phyloP scores from a whole-genome alignment of 2,797 vertebrate genomes.

The Cephalopachus bancanus region DNA sequence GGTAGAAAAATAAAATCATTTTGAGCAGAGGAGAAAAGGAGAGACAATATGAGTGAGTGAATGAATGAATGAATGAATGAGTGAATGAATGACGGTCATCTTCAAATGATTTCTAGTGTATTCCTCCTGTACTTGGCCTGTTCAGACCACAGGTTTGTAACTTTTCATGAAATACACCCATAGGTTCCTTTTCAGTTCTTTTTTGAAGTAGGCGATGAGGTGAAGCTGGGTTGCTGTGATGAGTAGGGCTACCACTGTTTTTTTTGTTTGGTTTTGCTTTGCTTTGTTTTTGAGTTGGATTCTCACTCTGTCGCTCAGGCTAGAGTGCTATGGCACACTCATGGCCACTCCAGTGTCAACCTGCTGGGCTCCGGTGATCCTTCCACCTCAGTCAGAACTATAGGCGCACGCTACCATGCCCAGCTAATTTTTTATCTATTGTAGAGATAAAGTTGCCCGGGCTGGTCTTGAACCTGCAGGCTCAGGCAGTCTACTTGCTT shows the following conservation, averaged over 20 bases:
- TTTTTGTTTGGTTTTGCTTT: too few species aligned
- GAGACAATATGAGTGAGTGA: background rate
- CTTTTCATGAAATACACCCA: background rate
- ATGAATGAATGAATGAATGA: background rate
- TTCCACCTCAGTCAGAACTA: too few species aligned
- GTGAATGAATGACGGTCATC: background rate
- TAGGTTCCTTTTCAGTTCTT: background rate
- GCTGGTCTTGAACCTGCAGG: too few species aligned
- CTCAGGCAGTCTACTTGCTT: too few species aligned
- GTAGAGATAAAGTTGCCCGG: too few species aligned
- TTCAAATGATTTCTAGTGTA: background rate
- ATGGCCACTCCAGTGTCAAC: too few species aligned
- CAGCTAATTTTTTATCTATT: too few species aligned
- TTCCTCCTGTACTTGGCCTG: background rate
- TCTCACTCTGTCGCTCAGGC: too few species aligned
- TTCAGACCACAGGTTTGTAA: background rate
- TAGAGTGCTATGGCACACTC: too few species aligned
- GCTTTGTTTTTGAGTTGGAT: too few species aligned
- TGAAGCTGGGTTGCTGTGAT: background rate
- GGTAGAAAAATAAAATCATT: background rate
- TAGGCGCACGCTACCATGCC: too few species aligned
- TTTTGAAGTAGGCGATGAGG: background rate
- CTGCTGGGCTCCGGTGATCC: too few species aligned
- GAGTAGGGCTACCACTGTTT: background rate
- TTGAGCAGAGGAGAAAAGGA: background rate